Conservation (phyloP, 2,797 vertebrate genomes). For the Phataginus tricuspis region DNA sequence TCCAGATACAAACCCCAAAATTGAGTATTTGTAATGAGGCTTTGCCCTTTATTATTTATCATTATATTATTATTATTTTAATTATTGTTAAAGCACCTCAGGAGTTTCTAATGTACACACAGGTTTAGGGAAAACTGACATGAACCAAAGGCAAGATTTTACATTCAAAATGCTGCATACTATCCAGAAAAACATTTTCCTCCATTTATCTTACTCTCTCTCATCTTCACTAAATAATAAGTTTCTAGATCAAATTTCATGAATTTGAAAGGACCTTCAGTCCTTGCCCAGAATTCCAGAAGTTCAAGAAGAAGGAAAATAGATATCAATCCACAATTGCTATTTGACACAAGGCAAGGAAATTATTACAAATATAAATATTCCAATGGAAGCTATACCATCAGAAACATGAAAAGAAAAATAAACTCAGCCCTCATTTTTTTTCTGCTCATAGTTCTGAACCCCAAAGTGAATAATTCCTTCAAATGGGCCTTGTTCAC, state of each 20-base stretch:
- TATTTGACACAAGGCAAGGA: background rate
- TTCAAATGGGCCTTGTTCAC: background rate
- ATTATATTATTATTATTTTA: background rate
- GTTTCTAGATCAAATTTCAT: background rate
- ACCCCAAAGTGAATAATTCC: background rate
- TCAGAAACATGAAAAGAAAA: background rate
- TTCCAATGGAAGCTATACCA: background rate
- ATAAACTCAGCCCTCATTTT: background rate
- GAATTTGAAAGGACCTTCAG: background rate
- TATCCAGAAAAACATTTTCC: background rate
- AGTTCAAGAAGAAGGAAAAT: background rate
- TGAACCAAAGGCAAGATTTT: background rate
- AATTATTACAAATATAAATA: background rate
- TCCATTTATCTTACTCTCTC: background rate
- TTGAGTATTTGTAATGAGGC: background rate
- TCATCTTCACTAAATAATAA: constrained; percentile 1
- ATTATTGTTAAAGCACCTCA: background rate
- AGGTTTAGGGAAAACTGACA: background rate
- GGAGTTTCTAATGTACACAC: background rate
- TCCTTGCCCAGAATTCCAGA: background rate
- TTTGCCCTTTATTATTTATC: background rate
- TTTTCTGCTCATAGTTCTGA: background rate
- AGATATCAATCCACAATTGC: background rate
- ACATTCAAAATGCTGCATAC: background rate
- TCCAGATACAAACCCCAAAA: background rate